phyloP scores from a whole-genome alignment of 2,113 vertebrate species.

The Gavialis gangeticus region DNA sequence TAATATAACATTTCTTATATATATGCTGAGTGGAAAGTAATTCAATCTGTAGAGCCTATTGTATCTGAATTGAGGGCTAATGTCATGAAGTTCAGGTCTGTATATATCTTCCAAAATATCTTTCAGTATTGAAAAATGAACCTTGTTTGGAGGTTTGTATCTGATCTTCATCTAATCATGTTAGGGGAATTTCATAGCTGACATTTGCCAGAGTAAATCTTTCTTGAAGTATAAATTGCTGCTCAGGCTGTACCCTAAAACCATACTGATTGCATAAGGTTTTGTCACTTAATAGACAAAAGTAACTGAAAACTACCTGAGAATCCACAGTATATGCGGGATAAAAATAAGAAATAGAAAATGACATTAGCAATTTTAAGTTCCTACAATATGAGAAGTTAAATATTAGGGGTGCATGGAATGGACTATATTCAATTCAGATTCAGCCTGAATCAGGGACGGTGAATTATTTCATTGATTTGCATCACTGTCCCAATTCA shows the following conservation, averaged over 20 bases:
- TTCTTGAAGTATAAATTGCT: background rate
- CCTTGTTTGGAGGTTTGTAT: background rate
- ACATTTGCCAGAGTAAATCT: background rate
- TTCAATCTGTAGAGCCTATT: background rate
- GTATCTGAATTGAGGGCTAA: background rate
- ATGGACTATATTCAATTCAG: too few species aligned
- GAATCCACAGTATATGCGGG: background rate
- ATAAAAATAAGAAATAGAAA: constrained; percentile 5
- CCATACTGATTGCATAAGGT: background rate
- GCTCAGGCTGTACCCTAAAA: background rate
- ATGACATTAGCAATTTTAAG: background rate
- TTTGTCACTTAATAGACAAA: background rate
- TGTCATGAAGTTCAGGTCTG: background rate
- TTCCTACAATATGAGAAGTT: background rate
- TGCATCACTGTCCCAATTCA: too few species aligned
- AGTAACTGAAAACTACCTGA: background rate
- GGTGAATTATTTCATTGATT: too few species aligned
- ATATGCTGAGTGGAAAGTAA: background rate
- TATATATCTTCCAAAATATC: fast-evolving
- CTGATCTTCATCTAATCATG: background rate
- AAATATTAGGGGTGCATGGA: background rate
- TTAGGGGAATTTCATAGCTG: background rate
- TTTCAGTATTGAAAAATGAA: background rate
- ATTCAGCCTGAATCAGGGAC: too few species aligned
- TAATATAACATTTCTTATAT: background rate